phyloP scores from a whole-genome alignment of 2,888 invertebrate genomes.

The Ferrisia virgata region DNA sequence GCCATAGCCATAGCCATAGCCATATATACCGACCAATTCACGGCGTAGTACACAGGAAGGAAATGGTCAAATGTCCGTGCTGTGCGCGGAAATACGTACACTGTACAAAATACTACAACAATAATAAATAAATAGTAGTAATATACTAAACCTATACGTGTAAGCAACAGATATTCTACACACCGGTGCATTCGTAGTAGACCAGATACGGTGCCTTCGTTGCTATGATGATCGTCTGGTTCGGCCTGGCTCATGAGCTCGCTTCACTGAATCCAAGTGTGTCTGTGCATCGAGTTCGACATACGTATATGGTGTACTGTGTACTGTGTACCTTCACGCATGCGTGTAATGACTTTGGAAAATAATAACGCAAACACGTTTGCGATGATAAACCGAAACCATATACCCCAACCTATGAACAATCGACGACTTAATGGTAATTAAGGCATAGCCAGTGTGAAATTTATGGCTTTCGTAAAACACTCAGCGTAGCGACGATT shows the following conservation, averaged over 20 bases:
- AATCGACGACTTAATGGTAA: background rate
- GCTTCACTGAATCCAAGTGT: constrained; percentile 11
- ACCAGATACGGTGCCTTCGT: no score
- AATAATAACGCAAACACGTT: constrained; percentile 30
- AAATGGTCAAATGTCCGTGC: constrained; percentile 22
- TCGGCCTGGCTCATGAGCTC: background rate
- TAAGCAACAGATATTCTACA: no score
- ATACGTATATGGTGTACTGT: background rate
- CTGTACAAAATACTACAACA: background rate
- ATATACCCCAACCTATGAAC: constrained; percentile 19
- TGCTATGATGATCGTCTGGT: background rate
- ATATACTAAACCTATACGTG: no score
- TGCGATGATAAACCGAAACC: background rate
- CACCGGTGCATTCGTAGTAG: background rate
- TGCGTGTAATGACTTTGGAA: constrained; percentile 12
- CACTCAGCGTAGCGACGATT: background rate
- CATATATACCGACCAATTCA: no score
- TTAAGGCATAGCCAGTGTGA: background rate
- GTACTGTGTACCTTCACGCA: background rate
- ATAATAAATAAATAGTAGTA: no score
- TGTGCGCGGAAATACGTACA: background rate
- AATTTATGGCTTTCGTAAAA: background rate
- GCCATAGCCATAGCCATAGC: no score
- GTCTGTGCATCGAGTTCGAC: background rate
- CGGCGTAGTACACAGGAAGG: no score